Evolutionary conservation across 2,888 invertebrate species (phyloP).

Genomic region (Pardosa pseudoannulata): DNA sequence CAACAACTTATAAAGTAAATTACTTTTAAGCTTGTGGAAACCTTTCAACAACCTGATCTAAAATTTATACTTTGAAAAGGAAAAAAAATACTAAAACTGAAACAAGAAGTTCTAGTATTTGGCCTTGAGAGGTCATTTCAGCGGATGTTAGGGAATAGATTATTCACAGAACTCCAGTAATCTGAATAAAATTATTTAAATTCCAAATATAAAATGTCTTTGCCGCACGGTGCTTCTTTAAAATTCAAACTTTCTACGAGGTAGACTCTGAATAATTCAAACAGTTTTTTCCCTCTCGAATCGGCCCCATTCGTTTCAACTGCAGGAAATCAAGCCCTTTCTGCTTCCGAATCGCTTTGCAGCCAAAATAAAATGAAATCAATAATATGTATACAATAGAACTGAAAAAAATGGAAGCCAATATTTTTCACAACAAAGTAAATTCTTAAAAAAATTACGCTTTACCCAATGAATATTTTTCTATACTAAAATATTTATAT

Average conservation of each 20-base stretch:
- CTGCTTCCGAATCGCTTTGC: background rate
- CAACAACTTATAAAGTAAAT: too few species aligned
- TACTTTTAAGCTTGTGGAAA: too few species aligned
- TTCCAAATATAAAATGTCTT: conserved; percentile 19
- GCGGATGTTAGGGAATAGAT: conserved; percentile 37
- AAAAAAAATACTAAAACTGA: too few species aligned
- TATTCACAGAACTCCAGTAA: conserved; percentile 52
- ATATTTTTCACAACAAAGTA: too few species aligned
- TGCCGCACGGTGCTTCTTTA: background rate
- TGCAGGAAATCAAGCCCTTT: background rate
- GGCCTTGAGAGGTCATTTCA: conserved; percentile 21
- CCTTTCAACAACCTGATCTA: too few species aligned
- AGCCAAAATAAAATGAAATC: background rate
- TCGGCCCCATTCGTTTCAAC: background rate
- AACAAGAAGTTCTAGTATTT: background rate
- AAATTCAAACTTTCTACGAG: background rate
- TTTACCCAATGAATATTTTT: too few species aligned
- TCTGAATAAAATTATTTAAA: conserved; percentile 67
- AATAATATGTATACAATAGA: too few species aligned
- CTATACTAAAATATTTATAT: too few species aligned
- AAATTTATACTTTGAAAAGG: too few species aligned
- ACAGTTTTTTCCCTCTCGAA: background rate
- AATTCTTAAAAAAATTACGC: too few species aligned
- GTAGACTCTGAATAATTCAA: background rate
- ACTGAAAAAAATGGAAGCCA: too few species aligned